Evolutionary conservation across 2,797 vertebrate genomes (phyloP).

Genomic region (Schizothorax lantsangensis): DNA sequence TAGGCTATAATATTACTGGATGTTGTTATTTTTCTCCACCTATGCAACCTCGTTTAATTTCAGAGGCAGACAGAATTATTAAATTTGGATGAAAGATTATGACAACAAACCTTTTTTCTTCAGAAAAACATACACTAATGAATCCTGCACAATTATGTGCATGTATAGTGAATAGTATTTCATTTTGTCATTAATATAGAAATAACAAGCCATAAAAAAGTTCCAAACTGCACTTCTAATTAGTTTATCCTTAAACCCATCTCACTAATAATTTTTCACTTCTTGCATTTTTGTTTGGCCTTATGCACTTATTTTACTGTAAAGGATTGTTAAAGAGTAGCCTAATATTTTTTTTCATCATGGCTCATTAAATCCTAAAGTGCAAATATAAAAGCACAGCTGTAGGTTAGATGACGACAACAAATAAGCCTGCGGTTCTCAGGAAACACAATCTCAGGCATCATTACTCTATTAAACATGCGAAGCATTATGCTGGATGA

Average conservation of each 20-base stretch:
- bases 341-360: neutral
- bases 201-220: neutral
- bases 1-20: neutral
- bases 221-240: neutral
- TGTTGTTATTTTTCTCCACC: neutral
- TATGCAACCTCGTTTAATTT: neutral
- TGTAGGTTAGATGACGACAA: neutral
- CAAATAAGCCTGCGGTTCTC: neutral
- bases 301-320: neutral
- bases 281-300: neutral
- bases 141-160: neutral
- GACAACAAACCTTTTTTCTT: neutral
- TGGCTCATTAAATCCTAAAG: neutral
- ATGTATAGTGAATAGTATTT: neutral
- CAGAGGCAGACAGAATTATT: neutral
- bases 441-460: constrained; percentile 28
- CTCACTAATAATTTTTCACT: neutral
- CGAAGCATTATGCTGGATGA: neutral
- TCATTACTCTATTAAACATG: constrained; percentile 23
- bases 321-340: neutral
- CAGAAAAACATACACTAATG: neutral
- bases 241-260: neutral
- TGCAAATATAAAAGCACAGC: neutral
- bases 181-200: neutral
- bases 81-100: neutral